Evolutionary conservation across 2,888 invertebrate species (phyloP).

Genomic region (Phyto melanocephala): DNA sequence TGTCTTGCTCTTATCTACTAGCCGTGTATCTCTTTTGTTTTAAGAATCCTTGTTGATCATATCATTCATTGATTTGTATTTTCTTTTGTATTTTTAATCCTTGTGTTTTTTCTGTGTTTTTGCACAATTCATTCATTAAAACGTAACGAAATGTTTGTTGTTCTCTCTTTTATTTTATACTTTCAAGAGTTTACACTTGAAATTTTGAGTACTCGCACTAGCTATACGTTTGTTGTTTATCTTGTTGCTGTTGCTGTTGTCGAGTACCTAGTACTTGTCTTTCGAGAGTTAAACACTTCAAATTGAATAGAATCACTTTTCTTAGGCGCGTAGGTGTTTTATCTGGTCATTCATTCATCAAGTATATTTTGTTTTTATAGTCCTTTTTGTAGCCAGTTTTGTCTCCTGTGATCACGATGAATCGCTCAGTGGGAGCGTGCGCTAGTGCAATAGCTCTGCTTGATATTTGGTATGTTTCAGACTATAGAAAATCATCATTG

Average conservation of each 20-base stretch:
- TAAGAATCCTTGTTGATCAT: constrained; percentile 12
- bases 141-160: constrained; percentile 55
- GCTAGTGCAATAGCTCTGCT: constrained; percentile 39
- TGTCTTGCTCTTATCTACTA: neutral
- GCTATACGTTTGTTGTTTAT: neutral
- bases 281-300: constrained; percentile 70
- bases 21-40: neutral
- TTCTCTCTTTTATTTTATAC: neutral
- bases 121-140: constrained; percentile 63
- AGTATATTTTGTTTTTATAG: constrained; percentile 57
- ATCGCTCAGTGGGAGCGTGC: constrained; percentile 52
- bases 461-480: constrained; percentile 40
- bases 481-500: constrained; percentile 40
- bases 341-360: constrained; percentile 70
- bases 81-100: constrained; percentile 8
- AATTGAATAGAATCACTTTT: constrained; percentile 68
- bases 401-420: neutral
- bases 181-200: constrained; percentile 41
- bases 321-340: constrained; percentile 64
- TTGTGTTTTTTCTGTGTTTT: neutral
- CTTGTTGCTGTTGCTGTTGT: neutral
- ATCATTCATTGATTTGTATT: constrained; percentile 40
- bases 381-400: constrained; percentile 3
- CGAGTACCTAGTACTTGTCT: constrained; percentile 41
- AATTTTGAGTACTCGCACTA: neutral